These are phyloP conservation scores for Halictus ligatus DNA, from an alignment of 2,888 invertebrate genomes.

Conservation along the genomic window DNA sequence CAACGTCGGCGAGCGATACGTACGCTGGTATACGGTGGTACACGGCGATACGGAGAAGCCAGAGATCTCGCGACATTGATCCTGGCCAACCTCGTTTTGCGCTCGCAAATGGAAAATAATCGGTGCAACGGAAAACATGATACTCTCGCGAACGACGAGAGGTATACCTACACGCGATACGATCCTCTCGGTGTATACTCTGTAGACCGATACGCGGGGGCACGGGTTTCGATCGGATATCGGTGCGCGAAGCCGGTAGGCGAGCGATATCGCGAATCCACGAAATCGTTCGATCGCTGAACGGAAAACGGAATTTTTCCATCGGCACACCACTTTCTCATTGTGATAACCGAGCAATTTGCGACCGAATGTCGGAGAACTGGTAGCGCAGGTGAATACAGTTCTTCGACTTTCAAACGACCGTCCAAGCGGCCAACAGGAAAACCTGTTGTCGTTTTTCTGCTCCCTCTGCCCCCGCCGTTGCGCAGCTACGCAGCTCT, in stretches of 20 bases:
- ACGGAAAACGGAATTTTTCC: constrained; percentile 21
- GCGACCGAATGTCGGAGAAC: constrained; percentile 67
- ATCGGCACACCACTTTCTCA: constrained; percentile 55
- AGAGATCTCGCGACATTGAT: constrained; percentile 16
- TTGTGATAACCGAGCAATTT: constrained; percentile 62
- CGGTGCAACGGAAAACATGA: constrained; percentile 40
- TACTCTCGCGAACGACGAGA: constrained; percentile 28
- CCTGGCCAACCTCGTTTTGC: constrained; percentile 34
- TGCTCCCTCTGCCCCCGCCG: not conserved
- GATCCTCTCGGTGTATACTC: constrained; percentile 31
- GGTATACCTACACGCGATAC: constrained; percentile 37
- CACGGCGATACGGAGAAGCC: not conserved
- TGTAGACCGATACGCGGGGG: constrained; percentile 35
- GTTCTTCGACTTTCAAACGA: constrained; percentile 60
- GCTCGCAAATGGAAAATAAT: constrained; percentile 38
- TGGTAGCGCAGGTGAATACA: constrained; percentile 64
- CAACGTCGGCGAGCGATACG: not conserved
- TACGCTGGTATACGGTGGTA: not conserved
- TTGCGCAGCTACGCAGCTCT: not conserved
- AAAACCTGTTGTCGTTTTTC: constrained; percentile 51
- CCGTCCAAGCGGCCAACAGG: constrained; percentile 38
- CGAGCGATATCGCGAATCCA: constrained; percentile 20
- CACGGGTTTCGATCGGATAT: constrained; percentile 35
- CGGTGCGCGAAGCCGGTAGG: not conserved
- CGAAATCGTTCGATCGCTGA: not conserved